Evolutionary conservation across 2,888 invertebrate genomes (phyloP).

Genomic region (Iphiclides podalirius): DNA sequence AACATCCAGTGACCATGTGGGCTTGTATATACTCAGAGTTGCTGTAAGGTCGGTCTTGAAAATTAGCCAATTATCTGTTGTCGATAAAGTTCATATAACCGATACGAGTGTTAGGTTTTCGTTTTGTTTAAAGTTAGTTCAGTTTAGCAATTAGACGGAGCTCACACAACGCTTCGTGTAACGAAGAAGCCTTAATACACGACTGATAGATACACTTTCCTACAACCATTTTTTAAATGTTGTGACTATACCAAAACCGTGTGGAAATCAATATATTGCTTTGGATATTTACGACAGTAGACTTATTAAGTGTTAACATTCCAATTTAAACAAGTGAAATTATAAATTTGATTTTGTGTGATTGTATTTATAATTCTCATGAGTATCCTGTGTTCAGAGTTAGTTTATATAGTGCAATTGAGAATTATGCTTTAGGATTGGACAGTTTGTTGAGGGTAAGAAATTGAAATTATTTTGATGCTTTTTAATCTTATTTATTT

Average conservation of each 20-base stretch:
- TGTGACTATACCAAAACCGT: not conserved
- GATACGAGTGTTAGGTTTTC: no score
- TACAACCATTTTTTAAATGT: not conserved
- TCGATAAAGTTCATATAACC: no score
- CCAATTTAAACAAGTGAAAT: slow-evolving; percentile 7
- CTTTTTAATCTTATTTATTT: no score
- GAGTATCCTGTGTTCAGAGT: not conserved
- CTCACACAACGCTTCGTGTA: not conserved
- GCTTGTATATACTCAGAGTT: not conserved
- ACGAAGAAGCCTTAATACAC: not conserved
- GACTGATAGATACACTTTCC: not conserved
- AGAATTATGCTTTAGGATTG: no score
- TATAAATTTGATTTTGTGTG: not conserved
- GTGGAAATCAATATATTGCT: not conserved
- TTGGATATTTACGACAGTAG: not conserved
- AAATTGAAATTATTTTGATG: no score
- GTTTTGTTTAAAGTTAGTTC: no score
- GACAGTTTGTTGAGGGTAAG: no score
- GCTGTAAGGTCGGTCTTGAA: not conserved
- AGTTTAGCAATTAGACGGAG: no score
- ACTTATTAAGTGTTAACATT: slow-evolving; percentile 1
- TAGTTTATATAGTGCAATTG: slow-evolving; percentile 3
- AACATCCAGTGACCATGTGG: no score
- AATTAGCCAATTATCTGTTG: no score
- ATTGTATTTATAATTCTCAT: not conserved